These are phyloP conservation scores for Platalea minor DNA, from an alignment of 2,797 vertebrate genomes.

Conservation along the genomic window DNA sequence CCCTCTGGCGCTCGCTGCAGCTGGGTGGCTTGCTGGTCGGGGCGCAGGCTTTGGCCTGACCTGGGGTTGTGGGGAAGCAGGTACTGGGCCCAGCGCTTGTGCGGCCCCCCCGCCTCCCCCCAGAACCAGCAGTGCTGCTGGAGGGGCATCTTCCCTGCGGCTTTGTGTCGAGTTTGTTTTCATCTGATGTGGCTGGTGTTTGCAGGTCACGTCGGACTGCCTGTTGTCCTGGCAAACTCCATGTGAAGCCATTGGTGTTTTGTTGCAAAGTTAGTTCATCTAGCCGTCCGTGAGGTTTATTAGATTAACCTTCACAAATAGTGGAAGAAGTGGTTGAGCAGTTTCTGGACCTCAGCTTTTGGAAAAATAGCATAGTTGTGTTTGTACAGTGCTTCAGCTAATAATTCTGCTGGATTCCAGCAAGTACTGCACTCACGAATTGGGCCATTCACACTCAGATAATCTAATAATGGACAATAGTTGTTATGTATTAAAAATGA, in stretches of 20 bases:
- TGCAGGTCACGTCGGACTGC: rapidly evolving
- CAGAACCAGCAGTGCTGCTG: background rate
- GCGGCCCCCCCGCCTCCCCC: background rate
- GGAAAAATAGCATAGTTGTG: background rate
- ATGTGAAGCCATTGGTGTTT: background rate
- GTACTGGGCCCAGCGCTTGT: no score
- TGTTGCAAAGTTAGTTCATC: background rate
- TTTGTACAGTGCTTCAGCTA: background rate
- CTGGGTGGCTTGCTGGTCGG: background rate
- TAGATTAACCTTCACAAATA: background rate
- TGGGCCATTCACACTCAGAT: background rate
- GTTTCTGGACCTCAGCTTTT: background rate
- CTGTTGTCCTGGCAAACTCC: background rate
- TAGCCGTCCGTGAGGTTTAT: rapidly evolving
- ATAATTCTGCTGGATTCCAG: background rate
- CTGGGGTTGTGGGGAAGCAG: background rate
- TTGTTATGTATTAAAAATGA: background rate
- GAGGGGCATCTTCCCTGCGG: background rate
- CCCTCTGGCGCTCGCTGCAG: background rate
- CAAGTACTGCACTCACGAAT: background rate
- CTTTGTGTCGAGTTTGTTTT: background rate
- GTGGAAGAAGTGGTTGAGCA: background rate
- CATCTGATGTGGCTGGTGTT: background rate
- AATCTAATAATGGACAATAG: background rate
- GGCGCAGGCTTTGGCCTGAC: background rate